These are phyloP conservation scores for Phengaris arion DNA, from an alignment of 2,888 invertebrate genomes.

Conservation along the genomic window DNA sequence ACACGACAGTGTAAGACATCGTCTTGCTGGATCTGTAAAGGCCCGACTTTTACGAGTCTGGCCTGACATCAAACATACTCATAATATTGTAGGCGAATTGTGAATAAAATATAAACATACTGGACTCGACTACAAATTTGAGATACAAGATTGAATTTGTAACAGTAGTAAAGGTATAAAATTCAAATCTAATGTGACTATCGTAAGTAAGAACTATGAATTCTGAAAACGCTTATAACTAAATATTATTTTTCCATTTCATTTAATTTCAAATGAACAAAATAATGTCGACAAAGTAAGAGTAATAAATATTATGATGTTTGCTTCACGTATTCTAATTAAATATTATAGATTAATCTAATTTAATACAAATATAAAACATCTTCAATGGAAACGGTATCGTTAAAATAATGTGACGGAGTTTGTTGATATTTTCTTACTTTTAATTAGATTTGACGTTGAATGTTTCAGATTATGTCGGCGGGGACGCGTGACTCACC, in stretches of 20 bases:
- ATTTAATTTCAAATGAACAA: too few relatives aligned
- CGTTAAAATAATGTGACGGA: neutral
- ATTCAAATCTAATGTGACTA: too few relatives aligned
- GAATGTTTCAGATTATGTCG: conserved; percentile 69
- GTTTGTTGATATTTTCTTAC: neutral
- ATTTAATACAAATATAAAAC: neutral
- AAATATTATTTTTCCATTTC: too few relatives aligned
- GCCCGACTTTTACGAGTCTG: conserved; percentile 12
- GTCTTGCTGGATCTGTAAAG: neutral
- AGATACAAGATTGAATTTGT: neutral
- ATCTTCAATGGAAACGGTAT: neutral
- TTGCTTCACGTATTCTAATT: too few relatives aligned
- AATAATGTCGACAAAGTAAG: too few relatives aligned
- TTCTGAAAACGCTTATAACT: too few relatives aligned
- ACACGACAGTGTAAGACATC: neutral
- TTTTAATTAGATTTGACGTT: conserved; percentile 23
- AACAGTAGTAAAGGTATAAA: neutral
- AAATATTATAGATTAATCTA: too few relatives aligned
- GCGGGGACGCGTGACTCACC: conserved; percentile 45
- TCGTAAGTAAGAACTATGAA: too few relatives aligned
- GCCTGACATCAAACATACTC: neutral
- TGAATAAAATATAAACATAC: conserved; percentile 3
- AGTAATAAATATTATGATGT: neutral
- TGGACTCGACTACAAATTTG: neutral
- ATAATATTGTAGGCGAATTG: neutral